Percentiles rank a stretch among this genome's conserved stretches.
These are phyloP conservation scores for Athalia cordata DNA, from an alignment of 2,888 invertebrate genomes.

Conservation along the genomic window DNA sequence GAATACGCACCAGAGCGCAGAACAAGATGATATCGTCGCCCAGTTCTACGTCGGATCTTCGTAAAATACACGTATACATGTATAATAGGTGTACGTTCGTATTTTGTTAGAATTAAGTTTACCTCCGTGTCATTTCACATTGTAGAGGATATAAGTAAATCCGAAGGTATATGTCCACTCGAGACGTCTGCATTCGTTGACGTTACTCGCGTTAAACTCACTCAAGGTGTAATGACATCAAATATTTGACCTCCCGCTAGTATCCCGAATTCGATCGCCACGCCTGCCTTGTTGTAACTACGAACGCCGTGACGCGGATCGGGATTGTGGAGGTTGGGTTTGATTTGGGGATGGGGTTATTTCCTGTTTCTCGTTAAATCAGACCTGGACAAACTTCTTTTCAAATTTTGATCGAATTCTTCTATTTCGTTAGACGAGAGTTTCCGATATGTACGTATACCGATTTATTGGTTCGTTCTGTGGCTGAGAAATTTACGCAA, in stretches of 20 bases:
- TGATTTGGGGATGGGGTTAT: neutral
- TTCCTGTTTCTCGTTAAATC: conserved; percentile 27
- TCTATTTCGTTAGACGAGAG: neutral
- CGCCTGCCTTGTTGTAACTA: neutral
- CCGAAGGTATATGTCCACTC: neutral
- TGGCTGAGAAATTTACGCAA: too few relatives aligned
- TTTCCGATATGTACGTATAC: neutral
- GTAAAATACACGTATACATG: too few relatives aligned
- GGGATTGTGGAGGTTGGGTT: too few relatives aligned
- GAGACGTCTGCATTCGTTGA: conserved; percentile 3
- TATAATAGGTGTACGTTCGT: too few relatives aligned
- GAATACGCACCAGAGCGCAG: neutral
- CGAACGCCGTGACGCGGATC: neutral
- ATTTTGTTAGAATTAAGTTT: too few relatives aligned
- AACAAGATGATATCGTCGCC: too few relatives aligned
- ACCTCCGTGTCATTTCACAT: too few relatives aligned
- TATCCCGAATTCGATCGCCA: conserved; percentile 33
- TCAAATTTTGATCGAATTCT: neutral
- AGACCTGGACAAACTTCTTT: conserved; percentile 1
- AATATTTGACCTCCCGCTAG: conserved; percentile 28
- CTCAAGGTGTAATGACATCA: conserved; percentile 24
- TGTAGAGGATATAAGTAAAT: too few relatives aligned
- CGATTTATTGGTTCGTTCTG: too few relatives aligned
- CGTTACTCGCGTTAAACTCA: neutral
- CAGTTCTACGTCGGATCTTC: too few relatives aligned